Conservation (phyloP, 2,113 vertebrate species). For the Myodes glareolus region DNA sequence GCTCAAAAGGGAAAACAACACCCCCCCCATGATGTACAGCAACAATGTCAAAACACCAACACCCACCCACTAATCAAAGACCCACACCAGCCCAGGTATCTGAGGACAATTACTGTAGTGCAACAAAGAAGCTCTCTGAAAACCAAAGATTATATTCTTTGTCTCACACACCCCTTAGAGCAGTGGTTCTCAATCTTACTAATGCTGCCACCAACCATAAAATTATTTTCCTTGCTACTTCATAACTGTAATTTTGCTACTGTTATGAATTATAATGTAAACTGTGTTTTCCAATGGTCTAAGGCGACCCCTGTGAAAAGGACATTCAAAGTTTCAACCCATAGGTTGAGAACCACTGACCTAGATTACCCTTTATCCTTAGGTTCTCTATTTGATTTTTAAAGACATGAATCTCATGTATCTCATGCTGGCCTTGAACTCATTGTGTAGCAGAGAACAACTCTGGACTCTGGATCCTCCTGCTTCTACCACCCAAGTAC, state of each 20-base stretch:
- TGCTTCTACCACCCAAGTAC: neutral
- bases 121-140: neutral
- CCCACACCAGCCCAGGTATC: neutral
- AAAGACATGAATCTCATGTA: neutral
- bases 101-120: too few species aligned
- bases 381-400: neutral
- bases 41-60: neutral
- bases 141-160: neutral
- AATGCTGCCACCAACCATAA: neutral
- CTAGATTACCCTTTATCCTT: neutral
- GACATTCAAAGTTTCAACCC: neutral
- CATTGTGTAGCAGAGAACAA: neutral
- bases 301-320: neutral
- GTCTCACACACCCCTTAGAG: neutral
- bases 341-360: neutral
- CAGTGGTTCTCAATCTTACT: neutral
- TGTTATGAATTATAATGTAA: neutral
- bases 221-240: neutral
- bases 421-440: neutral
- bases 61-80: neutral
- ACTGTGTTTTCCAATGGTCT: neutral
- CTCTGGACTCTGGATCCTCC: neutral
- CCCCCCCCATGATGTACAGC: neutral
- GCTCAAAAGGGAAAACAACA: neutral
- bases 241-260: neutral